Evolutionary conservation across 2,888 invertebrate species (phyloP).

Genomic region (Druceiella hillmani): DNA sequence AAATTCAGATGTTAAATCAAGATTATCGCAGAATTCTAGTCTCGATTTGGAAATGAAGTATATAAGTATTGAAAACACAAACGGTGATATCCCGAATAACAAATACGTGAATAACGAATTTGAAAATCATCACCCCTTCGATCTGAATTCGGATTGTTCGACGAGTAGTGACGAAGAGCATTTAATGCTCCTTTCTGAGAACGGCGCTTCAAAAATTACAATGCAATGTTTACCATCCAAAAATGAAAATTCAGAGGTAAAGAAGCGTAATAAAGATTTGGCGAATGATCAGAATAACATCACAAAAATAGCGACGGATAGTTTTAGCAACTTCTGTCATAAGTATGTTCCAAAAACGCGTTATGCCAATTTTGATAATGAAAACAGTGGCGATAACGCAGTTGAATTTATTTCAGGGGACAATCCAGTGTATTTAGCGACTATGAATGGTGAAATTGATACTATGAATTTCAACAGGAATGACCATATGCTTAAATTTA

Average conservation of each 20-base stretch:
- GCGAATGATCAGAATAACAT: constrained; percentile 34
- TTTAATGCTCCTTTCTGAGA: constrained; percentile 43
- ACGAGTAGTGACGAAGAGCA: constrained; percentile 47
- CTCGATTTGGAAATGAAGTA: constrained; percentile 43
- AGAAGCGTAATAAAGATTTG: constrained; percentile 21
- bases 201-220: constrained; percentile 45
- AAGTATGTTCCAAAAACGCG: constrained; percentile 35
- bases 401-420: constrained; percentile 39
- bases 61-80: constrained; percentile 31
- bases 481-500: constrained; percentile 34
- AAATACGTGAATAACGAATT: constrained; percentile 28
- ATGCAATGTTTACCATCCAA: constrained; percentile 39
- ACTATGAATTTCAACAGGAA: constrained; percentile 31
- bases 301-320: constrained; percentile 37
- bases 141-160: constrained; percentile 41
- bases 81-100: constrained; percentile 32
- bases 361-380: constrained; percentile 45
- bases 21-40: constrained; percentile 38
- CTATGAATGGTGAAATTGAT: constrained; percentile 40
- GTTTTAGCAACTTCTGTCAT: constrained; percentile 33
- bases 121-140: constrained; percentile 32
- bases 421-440: constrained; percentile 43
- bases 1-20: constrained; percentile 30
- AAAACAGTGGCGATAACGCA: constrained; percentile 43
- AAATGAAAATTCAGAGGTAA: constrained; percentile 27